phyloP scores from a whole-genome alignment of 2,113 vertebrate species.

The Gymnobelideus leadbeateri region DNA sequence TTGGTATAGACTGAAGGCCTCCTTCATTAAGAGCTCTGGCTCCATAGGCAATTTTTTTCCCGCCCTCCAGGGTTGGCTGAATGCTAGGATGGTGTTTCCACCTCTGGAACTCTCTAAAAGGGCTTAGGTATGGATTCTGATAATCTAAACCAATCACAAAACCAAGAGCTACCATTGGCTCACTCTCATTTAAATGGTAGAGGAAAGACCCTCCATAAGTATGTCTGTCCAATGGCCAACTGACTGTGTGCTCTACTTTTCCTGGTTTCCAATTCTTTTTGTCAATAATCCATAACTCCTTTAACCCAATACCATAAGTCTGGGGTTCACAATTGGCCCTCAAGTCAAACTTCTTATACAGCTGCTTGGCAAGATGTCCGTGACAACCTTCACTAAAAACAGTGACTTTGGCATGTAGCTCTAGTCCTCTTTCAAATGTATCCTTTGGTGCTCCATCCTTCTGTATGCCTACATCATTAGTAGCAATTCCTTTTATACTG shows the following conservation, averaged over 20 bases:
- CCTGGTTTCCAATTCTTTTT: slow-evolving; percentile 97
- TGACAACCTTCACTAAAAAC: slow-evolving; percentile 98
- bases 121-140: slow-evolving; percentile 95
- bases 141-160: slow-evolving; percentile 99
- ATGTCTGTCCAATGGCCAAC: slow-evolving; percentile 96
- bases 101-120: slow-evolving; percentile 96
- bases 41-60: slow-evolving; percentile 93
- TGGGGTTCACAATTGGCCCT: slow-evolving; percentile 94
- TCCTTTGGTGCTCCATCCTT: slow-evolving; percentile 98
- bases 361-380: slow-evolving; percentile 96
- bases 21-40: slow-evolving; percentile 97
- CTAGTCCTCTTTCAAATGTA: slow-evolving; percentile 96
- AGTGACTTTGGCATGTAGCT: slow-evolving; percentile 96
- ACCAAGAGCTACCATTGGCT: slow-evolving; percentile 95
- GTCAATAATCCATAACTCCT: slow-evolving; percentile 97
- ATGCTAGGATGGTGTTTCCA: slow-evolving; percentile 97
- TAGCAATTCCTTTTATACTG: slow-evolving; percentile 97
- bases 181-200: slow-evolving; percentile 96
- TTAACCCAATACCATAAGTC: slow-evolving; percentile 97
- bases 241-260: slow-evolving; percentile 95
- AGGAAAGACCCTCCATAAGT: slow-evolving; percentile 97
- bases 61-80: slow-evolving; percentile 91
- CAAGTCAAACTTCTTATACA: slow-evolving; percentile 94
- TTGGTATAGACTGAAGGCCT: slow-evolving; percentile 95
- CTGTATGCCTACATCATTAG: slow-evolving; percentile 96